Base-by-base conservation (phyloP, 2,888 invertebrate genomes). In the Autographa gamma region DNA sequence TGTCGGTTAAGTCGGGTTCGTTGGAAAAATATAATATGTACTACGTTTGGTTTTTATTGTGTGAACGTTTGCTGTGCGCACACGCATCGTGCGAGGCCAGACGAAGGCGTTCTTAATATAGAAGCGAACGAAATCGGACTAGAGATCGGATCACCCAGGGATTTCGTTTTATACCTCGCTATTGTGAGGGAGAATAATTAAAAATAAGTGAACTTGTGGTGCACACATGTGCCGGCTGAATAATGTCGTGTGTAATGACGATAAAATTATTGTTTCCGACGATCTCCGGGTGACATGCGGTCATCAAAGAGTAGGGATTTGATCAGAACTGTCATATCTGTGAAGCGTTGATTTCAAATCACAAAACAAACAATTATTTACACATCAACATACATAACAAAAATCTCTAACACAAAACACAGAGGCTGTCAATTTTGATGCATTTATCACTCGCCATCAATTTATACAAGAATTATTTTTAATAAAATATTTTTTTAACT, bases 1-100 rank as follows among this genome's bases (percentile, higher is more conserved):
- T 85, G 79, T 85, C 88, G 86, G 84, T 86, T 88, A 90, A 87
- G 85, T 92, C 90, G 91, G 84, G 84, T 89, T 94, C 92, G 92
- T 88, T 82, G 85, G 89, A 91, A 93, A 94, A 93, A 93, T 94
- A 93, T 93, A 93, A 93, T 93, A 94, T 91, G 93, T 92, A 88
- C 93, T 93, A 92, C 94, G 95, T 92, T 93, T 93, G 90, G 88
- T 90, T 93, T 92, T 93, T 78, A 79, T 78, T 91, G 92, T 86
- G 90, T 86, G 89, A 84, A 77, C 89, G 87, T 82, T 86, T 83
- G 86, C 82, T 90, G 86, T 94, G 95, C 93, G 94, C 91, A 84
- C 77, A 86, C 91, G 92, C 95, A 95, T 95, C 87, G 80, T 72
- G 74, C 92, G 93, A 94, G 94, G 94, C 91, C 93, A 88, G 85